These are phyloP conservation scores for Cyphomyrmex costatus DNA, from an alignment of 1,140 invertebrate genomes.

Conservation along the genomic window DNA sequence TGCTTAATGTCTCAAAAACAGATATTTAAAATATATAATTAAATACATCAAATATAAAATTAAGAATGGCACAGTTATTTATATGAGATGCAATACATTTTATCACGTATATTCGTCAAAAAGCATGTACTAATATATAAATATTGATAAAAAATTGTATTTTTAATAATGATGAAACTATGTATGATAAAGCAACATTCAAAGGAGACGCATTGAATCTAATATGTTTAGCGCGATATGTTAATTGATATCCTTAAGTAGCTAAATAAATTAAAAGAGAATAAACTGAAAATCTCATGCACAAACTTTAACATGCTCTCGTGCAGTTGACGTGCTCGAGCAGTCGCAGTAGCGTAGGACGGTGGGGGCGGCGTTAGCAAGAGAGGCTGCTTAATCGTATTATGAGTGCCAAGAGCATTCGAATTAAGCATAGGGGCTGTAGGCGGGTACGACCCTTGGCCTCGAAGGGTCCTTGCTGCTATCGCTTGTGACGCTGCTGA, in stretches of 20 bases:
- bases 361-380: conserved; percentile 87
- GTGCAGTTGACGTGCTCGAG: conserved; percentile 87
- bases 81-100: conserved; percentile 43
- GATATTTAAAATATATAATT: conserved; percentile 45
- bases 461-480: conserved; percentile 89
- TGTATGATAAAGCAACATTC: conserved; percentile 71
- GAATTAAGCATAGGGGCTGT: conserved; percentile 86
- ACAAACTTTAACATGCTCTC: conserved; percentile 87
- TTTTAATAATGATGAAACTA: conserved; percentile 31
- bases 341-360: conserved; percentile 87
- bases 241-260: conserved; percentile 13
- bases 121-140: conserved; percentile 52
- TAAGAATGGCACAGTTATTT: conserved; percentile 42
- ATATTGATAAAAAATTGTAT: conserved; percentile 52
- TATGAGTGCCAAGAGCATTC: conserved; percentile 87
- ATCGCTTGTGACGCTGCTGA: conserved; percentile 89
- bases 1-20: conserved; percentile 37
- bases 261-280: conserved; percentile 65
- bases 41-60: conserved; percentile 52
- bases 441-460: conserved; percentile 89
- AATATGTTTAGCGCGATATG: conserved; percentile 58
- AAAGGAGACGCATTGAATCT: conserved; percentile 51
- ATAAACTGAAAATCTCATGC: conserved; percentile 84
- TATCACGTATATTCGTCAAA: conserved; percentile 27
- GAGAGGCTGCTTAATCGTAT: conserved; percentile 87